Evolutionary conservation across 2,888 invertebrate genomes (phyloP), one percentile per base, ranked within the genome.

Genomic region (Nymphalis polychloros): DNA sequence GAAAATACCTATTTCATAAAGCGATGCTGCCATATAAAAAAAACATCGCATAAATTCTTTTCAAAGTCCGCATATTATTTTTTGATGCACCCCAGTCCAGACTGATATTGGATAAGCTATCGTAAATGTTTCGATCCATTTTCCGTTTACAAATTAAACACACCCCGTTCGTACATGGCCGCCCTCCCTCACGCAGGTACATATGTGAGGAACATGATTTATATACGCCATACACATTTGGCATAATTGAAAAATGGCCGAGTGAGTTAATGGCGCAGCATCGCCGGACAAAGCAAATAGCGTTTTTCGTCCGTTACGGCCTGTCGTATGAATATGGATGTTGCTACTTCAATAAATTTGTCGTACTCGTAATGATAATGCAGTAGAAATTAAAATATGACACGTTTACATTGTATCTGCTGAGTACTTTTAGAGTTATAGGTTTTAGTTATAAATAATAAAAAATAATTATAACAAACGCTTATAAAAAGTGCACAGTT

Each of bases 231-330:
- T 84, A 86, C 84, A 89, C 91, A 92, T 91, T 92, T 90, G 87
- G 88, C 83, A 88, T 91, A 91, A 92, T 92, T 92, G 92, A 91
- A 92, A 92, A 91, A 92, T 90, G 89, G 89, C 89, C 78, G 79
- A 75, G 80, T 65, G 71, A 79, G 76, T 79, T 87, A 90, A 90
- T 87, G 81, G 81, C 81, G 77, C 77, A 70, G 78, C 77, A 78
- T 68, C 76, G 81, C 73, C 74, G 85, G 83, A 83, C 88, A 86
- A 81, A 83, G 84, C 84, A 83, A 87, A 87, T 89, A 86, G 86
- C 83, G 81, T 81, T 84, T 84, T 85, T 83, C 82, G 74, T 70
- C 72, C 68, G 72, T 57, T 65, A 63, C 69, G 60, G 65, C 63
- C 69, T 69, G 60, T 69, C 70, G 67, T 72, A 77, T 75, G 75